Base-by-base conservation (phyloP, 2,888 invertebrate genomes). In the Elegia similella region DNA sequence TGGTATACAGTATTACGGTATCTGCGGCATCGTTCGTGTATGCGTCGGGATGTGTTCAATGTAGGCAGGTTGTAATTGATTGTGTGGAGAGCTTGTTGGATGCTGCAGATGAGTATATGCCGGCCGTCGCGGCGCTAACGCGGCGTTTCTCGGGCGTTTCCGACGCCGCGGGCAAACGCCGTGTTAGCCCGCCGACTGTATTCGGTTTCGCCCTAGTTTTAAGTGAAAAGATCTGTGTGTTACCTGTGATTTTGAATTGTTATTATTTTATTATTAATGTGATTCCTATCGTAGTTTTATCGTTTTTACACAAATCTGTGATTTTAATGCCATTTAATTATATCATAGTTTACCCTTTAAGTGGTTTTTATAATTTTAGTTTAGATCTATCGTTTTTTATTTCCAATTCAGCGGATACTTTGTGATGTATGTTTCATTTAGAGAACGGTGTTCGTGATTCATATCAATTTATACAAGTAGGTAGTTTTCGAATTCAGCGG, bases 191-290 rank as follows among this genome's bases (percentile, higher is more conserved):
- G 63, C 60, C 61, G 62, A 59, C 58, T 66, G 57, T 67, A 71
- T 65, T 73, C 71, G 65, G 58, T 72, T 76, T 76, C 70, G 75
- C 71, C 70, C 70, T 88, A 89, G 81, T 76, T 82, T 73, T 88
- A 88, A 86, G 88, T 67, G 64, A 70, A 73, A 74, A 68, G 78
- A 81, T 81, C 79, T 81, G 75, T 80, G 47, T 56, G 42, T 72
- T 62, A 78, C 81, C 88, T 89, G 89, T 90, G 88, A 89, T 89
- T 89, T 80, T 76, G 73, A 79, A 84, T 78, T 80, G 78, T 84
- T 83, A 82, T 80, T 73, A 78, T 80, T 73, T 78, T 78, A 80
- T 82, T 75, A 79, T 78, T 69, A 78, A 80, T 81, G 80, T 82
- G 82, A 84, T 86, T 82, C 77, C 80, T 84, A 80, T 73, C 62